Percentiles rank a stretch among this genome's conserved stretches.
phyloP scores from a whole-genome alignment of 2,888 invertebrate species.

The Phymatocera aterrima region DNA sequence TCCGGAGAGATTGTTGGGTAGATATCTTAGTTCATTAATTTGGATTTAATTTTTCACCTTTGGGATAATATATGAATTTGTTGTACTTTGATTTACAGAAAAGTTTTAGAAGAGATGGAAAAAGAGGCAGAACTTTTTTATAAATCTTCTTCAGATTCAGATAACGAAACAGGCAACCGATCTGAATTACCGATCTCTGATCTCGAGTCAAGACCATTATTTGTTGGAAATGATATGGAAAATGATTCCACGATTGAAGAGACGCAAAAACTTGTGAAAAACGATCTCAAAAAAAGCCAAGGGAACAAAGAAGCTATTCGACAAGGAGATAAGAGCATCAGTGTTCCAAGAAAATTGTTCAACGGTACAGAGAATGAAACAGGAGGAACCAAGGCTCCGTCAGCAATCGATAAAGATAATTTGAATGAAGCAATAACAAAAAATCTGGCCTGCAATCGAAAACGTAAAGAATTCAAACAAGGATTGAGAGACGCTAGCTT shows the following conservation, averaged over 20 bases:
- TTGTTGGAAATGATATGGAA: neutral
- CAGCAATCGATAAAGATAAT: constrained; percentile 70
- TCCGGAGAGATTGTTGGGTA: constrained; percentile 76
- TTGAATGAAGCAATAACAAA: constrained; percentile 15
- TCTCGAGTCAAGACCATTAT: neutral
- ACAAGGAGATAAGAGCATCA: constrained; percentile 53
- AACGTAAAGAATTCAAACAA: constrained; percentile 48
- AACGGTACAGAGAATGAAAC: constrained; percentile 73
- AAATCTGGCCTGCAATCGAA: constrained; percentile 37
- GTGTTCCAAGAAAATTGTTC: constrained; percentile 55
- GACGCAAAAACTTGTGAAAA: constrained; percentile 50
- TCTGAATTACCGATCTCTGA: neutral
- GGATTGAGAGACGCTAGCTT: constrained; percentile 49
- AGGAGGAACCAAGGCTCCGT: constrained; percentile 74
- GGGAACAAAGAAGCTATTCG: constrained; percentile 55
- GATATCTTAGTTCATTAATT: constrained; percentile 32
- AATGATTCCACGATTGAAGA: constrained; percentile 47
- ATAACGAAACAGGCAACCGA: constrained; percentile 61
- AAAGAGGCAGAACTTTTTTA: constrained; percentile 86
- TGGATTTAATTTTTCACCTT: constrained; percentile 20
- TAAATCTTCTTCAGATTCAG: constrained; percentile 83
- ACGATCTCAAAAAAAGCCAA: constrained; percentile 52
- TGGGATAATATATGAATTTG: neutral
- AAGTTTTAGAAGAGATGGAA: constrained; percentile 83
- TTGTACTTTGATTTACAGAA: constrained; percentile 71